Percentiles rank a stretch among this genome's conserved stretches.
Conservation (phyloP, 1,140 invertebrate genomes). For the Magallana ariakensis region DNA sequence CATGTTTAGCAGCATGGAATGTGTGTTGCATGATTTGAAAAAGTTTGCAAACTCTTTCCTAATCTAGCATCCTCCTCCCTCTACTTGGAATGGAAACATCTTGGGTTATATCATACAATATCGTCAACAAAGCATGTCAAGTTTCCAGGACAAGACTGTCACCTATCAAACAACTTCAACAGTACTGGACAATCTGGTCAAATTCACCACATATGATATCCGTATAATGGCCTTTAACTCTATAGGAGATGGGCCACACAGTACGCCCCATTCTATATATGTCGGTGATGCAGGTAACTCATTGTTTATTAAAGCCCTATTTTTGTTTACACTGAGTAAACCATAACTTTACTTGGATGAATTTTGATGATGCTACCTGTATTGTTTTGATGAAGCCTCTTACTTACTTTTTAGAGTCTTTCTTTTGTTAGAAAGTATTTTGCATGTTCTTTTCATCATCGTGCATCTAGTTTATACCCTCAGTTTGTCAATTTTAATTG, state of each 20-base stretch:
- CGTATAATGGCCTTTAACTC: conserved; percentile 98
- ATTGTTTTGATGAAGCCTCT: background rate
- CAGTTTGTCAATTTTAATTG: background rate
- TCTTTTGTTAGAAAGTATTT: no score
- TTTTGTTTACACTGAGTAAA: background rate
- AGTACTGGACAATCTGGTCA: conserved; percentile 64
- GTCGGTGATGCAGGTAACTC: conserved; percentile 90
- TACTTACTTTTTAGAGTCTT: no score
- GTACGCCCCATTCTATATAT: conserved; percentile 93
- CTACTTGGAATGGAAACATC: conserved; percentile 94
- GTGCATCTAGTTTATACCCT: no score
- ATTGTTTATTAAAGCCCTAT: background rate
- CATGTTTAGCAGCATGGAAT: background rate
- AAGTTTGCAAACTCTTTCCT: conserved; percentile 32
- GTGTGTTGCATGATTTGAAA: background rate
- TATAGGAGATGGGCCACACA: conserved; percentile 95
- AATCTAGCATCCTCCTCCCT: conserved; percentile 83
- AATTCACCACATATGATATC: conserved; percentile 90
- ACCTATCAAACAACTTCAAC: conserved; percentile 53
- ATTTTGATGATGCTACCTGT: background rate
- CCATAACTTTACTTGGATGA: background rate
- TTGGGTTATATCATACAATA: conserved; percentile 91
- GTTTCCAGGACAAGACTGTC: conserved; percentile 66
- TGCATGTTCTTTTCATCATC: no score
- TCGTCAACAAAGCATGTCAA: conserved; percentile 68